Evolutionary conservation across 2,888 invertebrate species (phyloP), one percentile per base, ranked within the genome.

Genomic region (Eupithecia subfuscata): DNA sequence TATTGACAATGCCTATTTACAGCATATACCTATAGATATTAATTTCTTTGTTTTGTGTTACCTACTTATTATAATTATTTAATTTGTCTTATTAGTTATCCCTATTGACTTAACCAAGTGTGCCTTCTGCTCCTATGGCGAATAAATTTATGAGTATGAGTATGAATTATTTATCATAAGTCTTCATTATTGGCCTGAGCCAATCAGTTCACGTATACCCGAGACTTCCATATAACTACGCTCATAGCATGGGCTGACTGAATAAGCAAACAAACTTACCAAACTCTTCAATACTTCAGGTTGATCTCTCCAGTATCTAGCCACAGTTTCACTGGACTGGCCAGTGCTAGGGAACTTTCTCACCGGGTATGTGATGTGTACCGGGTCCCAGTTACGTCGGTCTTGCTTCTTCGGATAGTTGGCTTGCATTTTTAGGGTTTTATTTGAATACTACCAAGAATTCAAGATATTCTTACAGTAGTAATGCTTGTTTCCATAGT

Each of bases 321-420:
- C 92, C 22, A 89, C 84, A 30, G 84, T 85, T 82, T 92, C 90
- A 81, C 93, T 93, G 0, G 93, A 88, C 7, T 76, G 70, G 0
- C 86, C 90, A 1, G 90, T 86, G 0, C 80, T 83, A 2, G 89
- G 87, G 56, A 84, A 88, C 76, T 90, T 90, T 37, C 83, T 88
- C 0, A 93, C 88, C 0, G 93, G 92, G 70, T 93, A 93, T 48
- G 86, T 83, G 2, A 91, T 67, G 67, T 89, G 88, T 0, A 93
- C 86, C 2, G 88, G 84, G 71, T 95, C 93, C 92, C 92, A 94
- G 52, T 82, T 74, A 0, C 84, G 82, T 3, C 80, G 81, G 0
- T 85, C 80, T 18, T 84, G 76, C 80, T 90, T 91, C 63, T 90
- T 89, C 0, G 87, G 89, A 77, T 92, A 93, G 30, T 86, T 78